Evolutionary conservation across 2,797 vertebrate species (phyloP), one percentile per base, ranked within the genome.

Genomic region (Adelosebastes latens): DNA sequence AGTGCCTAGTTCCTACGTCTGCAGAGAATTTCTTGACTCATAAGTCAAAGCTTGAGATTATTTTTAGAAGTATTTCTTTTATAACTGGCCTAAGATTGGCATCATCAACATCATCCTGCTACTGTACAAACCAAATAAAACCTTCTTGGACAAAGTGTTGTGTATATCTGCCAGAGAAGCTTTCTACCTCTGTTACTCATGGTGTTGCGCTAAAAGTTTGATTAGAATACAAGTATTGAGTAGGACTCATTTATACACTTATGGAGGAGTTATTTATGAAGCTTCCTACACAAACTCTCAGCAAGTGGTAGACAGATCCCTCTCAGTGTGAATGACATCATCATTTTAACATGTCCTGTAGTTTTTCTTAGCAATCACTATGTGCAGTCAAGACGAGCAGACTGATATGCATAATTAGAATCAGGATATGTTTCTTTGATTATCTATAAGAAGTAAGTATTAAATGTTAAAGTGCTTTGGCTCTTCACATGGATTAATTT

Each of bases 201-300:
- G 5, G 25, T 42, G 62, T 75, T 49, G 25, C 42, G 83, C 77
- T 74, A 46, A 81, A 76, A 85, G 76, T 89, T 72, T 82, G 82
- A 83, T 81, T 80, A 72, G 75, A 67, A 68, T 84, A 79, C 80
- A 89, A 88, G 82, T 88, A 79, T 72, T 77, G 79, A 84, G 53
- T 18, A 61, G 6, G 29, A 62, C 64, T 76, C 46, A 46, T 46
- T 49, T 49, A 49, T 49, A 49, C 18, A 20, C 16, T 8, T 49
- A 20, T 49, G 72, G 32, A 72, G 49, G 46, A 73, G 81, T 67
- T 83, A 82, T 82, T 88, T 81, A 75, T 56, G 39, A 79, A 60
- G 72, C 78, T 73, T 77, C 80, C 82, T 39, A 77, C 80, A 80
- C 70, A 72, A 62, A 67, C 42, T 71, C 70, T 78, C 34, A 74